Percentiles rank a stretch among this genome's conserved stretches.
These are phyloP conservation scores for Elaeidobius kamerunicus DNA, from an alignment of 2,888 invertebrate species.

Conservation along the genomic window DNA sequence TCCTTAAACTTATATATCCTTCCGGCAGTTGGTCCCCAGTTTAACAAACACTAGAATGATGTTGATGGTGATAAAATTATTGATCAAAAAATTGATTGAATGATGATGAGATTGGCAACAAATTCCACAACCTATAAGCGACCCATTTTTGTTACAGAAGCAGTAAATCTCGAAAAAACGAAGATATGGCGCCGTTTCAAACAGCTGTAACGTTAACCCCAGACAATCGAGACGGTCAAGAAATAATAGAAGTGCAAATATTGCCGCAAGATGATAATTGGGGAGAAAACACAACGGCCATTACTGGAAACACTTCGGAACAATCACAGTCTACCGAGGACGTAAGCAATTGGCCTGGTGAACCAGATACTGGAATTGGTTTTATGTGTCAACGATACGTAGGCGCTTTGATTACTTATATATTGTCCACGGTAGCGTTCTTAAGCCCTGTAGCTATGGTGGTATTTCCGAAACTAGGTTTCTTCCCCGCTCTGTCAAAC, in stretches of 20 bases:
- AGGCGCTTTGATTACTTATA: slow-evolving; percentile 74
- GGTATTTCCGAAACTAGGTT: slow-evolving; percentile 85
- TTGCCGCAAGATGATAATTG: slow-evolving; percentile 96
- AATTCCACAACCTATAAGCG: slow-evolving; percentile 18
- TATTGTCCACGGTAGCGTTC: slow-evolving; percentile 80
- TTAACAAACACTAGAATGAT: not conserved
- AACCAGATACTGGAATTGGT: slow-evolving; percentile 69
- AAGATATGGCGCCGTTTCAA: slow-evolving; percentile 82
- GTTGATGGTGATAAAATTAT: slow-evolving; percentile 23
- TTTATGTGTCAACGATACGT: slow-evolving; percentile 80
- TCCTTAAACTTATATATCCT: too few species aligned
- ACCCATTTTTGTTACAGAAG: slow-evolving; percentile 45
- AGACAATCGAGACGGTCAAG: slow-evolving; percentile 79
- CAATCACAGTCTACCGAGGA: slow-evolving; percentile 93
- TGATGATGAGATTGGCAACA: not conserved
- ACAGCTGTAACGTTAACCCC: slow-evolving; percentile 79
- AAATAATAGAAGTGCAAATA: slow-evolving; percentile 95
- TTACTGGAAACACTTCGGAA: slow-evolving; percentile 95
- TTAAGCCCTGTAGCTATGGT: slow-evolving; percentile 94
- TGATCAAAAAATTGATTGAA: slow-evolving; percentile 4
- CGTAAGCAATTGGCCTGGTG: slow-evolving; percentile 75
- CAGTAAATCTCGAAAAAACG: slow-evolving; percentile 61
- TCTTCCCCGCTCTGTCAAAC: slow-evolving; percentile 71
- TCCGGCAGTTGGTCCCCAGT: too few species aligned
- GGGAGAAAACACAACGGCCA: slow-evolving; percentile 98